These are phyloP conservation scores for Sphaerophoria rueppellii DNA, from an alignment of 2,888 invertebrate species.

Conservation along the genomic window DNA sequence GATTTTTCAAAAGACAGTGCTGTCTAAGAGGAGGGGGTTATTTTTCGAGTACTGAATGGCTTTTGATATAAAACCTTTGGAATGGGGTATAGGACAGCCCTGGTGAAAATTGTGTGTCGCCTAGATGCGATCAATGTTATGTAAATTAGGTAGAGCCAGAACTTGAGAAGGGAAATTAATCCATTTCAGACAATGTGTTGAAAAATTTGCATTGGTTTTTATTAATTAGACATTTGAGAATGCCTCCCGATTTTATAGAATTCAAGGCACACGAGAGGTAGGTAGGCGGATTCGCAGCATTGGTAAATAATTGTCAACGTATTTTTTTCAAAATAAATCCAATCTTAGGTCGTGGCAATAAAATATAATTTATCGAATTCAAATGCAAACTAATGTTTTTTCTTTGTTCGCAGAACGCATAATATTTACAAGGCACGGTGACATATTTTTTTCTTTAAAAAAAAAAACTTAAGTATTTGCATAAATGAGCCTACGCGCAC, in stretches of 20 bases:
- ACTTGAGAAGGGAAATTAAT: slow-evolving; percentile 6
- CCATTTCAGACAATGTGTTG: slow-evolving; percentile 25
- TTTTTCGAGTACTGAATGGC: neutral
- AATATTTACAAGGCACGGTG: neutral
- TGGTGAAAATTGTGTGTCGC: no score
- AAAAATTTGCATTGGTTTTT: slow-evolving; percentile 28
- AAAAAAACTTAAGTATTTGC: slow-evolving; percentile 11
- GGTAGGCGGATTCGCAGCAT: slow-evolving; percentile 16
- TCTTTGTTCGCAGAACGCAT: neutral
- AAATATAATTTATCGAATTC: slow-evolving; percentile 36
- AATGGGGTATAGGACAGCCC: no score
- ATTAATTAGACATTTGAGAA: slow-evolving; percentile 39
- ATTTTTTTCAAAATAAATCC: slow-evolving; percentile 19
- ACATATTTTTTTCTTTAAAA: neutral
- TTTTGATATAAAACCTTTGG: no score
- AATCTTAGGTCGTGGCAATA: slow-evolving; percentile 33
- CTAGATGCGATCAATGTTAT: no score
- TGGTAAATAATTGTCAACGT: slow-evolving; percentile 7
- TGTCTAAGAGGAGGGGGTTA: neutral
- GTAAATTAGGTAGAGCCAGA: neutral
- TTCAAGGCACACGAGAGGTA: neutral
- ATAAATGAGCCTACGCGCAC: slow-evolving; percentile 15
- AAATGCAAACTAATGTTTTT: slow-evolving; percentile 30
- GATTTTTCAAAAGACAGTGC: slow-evolving; percentile 30
- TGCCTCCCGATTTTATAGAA: slow-evolving; percentile 22